These are phyloP conservation scores for Troides helena DNA, from an alignment of 2,888 invertebrate species.

Conservation along the genomic window DNA sequence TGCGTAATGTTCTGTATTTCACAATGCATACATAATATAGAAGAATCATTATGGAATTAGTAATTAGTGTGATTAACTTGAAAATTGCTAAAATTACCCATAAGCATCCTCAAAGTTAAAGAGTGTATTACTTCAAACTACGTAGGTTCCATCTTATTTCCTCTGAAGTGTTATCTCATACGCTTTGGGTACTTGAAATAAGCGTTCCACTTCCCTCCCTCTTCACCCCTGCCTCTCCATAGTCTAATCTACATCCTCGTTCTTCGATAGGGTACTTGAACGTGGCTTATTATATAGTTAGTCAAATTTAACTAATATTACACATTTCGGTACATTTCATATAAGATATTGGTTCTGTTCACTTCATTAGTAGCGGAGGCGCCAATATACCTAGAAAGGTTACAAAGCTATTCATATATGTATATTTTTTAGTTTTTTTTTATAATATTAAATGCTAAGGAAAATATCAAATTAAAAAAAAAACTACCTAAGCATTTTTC, in stretches of 20 bases:
- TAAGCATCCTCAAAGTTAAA: background rate
- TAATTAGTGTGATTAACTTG: background rate
- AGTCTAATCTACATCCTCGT: constrained; percentile 9
- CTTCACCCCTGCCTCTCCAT: background rate
- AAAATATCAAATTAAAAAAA: no score
- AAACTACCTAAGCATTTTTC: no score
- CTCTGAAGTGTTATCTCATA: constrained; percentile 8
- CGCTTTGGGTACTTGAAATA: background rate
- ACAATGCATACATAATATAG: no score
- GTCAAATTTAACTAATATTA: constrained; percentile 1
- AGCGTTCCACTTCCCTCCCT: background rate
- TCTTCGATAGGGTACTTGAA: background rate
- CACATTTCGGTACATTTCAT: no score
- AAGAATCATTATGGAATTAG: background rate
- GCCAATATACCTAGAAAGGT: no score
- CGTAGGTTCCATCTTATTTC: background rate
- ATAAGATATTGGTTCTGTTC: no score
- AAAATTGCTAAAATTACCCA: background rate
- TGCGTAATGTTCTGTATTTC: no score
- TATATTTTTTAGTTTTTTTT: no score
- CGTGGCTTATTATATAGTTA: background rate
- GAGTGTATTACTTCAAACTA: background rate
- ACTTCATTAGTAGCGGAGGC: no score
- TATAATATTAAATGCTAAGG: no score
- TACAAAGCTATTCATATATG: no score